Conservation (phyloP, 2,888 invertebrate genomes). For the Peribatodes rhomboidaria region DNA sequence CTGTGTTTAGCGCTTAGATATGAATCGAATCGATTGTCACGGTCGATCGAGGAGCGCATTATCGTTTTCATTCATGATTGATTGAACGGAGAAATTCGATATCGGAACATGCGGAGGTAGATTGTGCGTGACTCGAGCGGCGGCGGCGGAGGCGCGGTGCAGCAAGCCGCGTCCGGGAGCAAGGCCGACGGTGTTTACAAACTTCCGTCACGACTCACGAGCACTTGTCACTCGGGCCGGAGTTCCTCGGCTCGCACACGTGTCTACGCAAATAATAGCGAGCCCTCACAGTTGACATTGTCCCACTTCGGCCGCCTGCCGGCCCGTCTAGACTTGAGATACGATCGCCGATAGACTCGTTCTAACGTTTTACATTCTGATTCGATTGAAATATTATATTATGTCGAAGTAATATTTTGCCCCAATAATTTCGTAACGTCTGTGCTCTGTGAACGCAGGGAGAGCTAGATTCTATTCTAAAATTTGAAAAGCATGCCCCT, state of each 20-base stretch:
- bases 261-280: constrained; percentile 84
- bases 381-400: constrained; percentile 35
- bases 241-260: constrained; percentile 69
- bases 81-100: constrained; percentile 68
- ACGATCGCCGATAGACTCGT: constrained; percentile 71
- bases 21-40: constrained; percentile 68
- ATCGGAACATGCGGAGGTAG: constrained; percentile 59
- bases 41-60: constrained; percentile 66
- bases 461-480: constrained; percentile 67
- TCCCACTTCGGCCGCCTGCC: constrained; percentile 72
- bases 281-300: constrained; percentile 83
- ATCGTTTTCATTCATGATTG: constrained; percentile 74
- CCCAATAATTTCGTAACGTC: constrained; percentile 40
- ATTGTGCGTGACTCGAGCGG: constrained; percentile 70
- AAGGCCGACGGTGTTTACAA: constrained; percentile 84
- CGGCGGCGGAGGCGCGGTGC: constrained; percentile 53
- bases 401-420: constrained; percentile 49
- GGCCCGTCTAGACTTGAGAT: constrained; percentile 77
- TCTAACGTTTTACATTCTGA: constrained; percentile 60
- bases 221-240: constrained; percentile 75
- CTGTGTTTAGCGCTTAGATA: constrained; percentile 62
- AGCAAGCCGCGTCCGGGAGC: constrained; percentile 69
- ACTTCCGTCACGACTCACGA: constrained; percentile 79
- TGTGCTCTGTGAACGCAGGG: constrained; percentile 41
- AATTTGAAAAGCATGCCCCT: constrained; percentile 76